phyloP scores from a whole-genome alignment of 2,888 invertebrate species.

The Drosophila tripunctata region DNA sequence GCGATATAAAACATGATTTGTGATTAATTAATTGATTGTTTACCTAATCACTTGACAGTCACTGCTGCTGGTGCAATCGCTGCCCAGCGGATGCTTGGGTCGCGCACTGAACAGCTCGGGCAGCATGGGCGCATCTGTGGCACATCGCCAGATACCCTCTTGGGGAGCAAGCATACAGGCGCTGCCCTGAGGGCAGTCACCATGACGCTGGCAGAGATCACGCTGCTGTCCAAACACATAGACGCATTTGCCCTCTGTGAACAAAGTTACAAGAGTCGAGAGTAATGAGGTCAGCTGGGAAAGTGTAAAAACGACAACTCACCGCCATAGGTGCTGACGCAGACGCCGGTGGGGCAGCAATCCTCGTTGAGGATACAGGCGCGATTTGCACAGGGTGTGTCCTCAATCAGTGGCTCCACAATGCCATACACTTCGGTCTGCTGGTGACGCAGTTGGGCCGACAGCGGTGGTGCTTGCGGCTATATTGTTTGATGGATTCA shows the following conservation, averaged over 20 bases:
- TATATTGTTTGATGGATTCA: slow-evolving; percentile 6
- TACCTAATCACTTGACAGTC: slow-evolving; percentile 91
- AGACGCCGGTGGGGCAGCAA: slow-evolving; percentile 93
- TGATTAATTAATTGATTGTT: not conserved
- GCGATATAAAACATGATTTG: too few relatives aligned
- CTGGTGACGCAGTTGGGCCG: slow-evolving; percentile 49
- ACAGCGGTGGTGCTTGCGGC: slow-evolving; percentile 19
- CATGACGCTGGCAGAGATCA: slow-evolving; percentile 92
- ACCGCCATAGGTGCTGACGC: slow-evolving; percentile 83
- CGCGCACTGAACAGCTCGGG: slow-evolving; percentile 43
- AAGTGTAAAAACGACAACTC: slow-evolving; percentile 76
- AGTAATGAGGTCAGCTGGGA: not conserved
- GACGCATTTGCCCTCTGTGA: slow-evolving; percentile 86
- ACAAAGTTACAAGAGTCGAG: too few relatives aligned
- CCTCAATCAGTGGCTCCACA: slow-evolving; percentile 86
- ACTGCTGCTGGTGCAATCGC: slow-evolving; percentile 91
- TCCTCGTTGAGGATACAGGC: slow-evolving; percentile 91
- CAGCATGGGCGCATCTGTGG: slow-evolving; percentile 87
- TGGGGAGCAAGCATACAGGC: slow-evolving; percentile 88
- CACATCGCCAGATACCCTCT: slow-evolving; percentile 88
- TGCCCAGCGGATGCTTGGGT: slow-evolving; percentile 93
- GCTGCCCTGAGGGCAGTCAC: slow-evolving; percentile 93
- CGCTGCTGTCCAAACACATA: slow-evolving; percentile 90
- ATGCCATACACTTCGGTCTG: slow-evolving; percentile 75
- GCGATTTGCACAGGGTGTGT: slow-evolving; percentile 91